These are phyloP conservation scores for Caenorhabditis elegans DNA, from an alignment of 1,140 invertebrate species.

Conservation along the genomic window DNA sequence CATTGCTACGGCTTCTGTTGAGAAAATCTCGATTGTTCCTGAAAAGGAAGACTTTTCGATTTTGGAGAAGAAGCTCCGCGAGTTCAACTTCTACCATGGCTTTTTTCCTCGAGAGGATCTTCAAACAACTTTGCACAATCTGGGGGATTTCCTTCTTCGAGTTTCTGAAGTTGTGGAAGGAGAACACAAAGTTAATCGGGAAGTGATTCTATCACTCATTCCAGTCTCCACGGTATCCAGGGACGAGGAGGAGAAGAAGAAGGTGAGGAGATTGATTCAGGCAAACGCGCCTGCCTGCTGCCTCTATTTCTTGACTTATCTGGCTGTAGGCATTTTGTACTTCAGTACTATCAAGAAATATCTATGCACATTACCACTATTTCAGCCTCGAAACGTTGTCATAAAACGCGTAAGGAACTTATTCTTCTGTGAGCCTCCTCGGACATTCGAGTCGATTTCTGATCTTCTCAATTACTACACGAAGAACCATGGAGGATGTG, in stretches of 20 bases:
- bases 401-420: neutral
- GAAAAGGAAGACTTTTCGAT: neutral
- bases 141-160: constrained; percentile 36
- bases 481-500: neutral
- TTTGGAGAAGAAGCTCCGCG: constrained; percentile 35
- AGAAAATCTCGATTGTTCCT: too few species aligned
- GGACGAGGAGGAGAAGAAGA: neutral
- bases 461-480: neutral
- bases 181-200: neutral
- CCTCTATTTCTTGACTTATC: too few species aligned
- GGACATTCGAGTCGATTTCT: neutral
- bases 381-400: neutral
- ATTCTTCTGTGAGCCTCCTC: neutral
- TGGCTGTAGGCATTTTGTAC: too few species aligned
- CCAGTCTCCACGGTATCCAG: too few species aligned
- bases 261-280: neutral
- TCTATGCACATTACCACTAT: too few species aligned
- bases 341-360: too few species aligned
- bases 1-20: too few species aligned
- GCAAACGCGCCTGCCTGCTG: too few species aligned
- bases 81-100: too few species aligned
- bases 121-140: neutral
- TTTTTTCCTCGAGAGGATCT: constrained; percentile 45
- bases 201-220: neutral
- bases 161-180: neutral